Base-by-base conservation (phyloP, 2,888 invertebrate genomes). In the Pandemis corylana region DNA sequence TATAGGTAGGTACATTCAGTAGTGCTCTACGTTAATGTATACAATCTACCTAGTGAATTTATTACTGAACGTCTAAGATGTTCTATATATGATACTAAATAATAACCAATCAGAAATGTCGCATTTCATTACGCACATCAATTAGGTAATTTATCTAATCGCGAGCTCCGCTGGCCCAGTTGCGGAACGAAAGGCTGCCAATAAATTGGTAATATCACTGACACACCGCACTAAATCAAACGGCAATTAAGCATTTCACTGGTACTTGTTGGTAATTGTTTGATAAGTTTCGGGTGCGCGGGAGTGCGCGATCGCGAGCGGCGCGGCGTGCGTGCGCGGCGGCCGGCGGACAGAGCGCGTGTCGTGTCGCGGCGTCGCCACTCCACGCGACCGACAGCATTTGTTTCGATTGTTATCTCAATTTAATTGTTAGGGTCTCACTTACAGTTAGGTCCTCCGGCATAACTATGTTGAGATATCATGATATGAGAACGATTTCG, bases 201-300 rank as follows among this genome's bases (percentile, higher is more conserved):
- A 81, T 85, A 82, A 81, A 80, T 81, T 77, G 62, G 10, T 73
- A 36, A 79, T 85, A 87, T 85, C 87, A 87, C 87, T 85, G 78
- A 78, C 84, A 84, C 83, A 80, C 78, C 80, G 80, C 83, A 85
- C 82, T 85, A 79, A 78, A 80, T 81, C 76, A 78, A 79, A 66
- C 68, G 72, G 72, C 68, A 79, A 81, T 82, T 78, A 81, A 78
- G 79, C 76, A 82, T 80, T 81, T 79, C 82, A 83, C 80, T 80
- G 65, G 61, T 68, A 41, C 64, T 51, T 13, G 20, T 68, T 51
- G 9, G 20, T 49, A 69, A 65, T 69, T 42, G 68, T 61, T 67
- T 41, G 72, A 36, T 65, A 56, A 56, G 28, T 59, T 12, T 9
- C 73, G 49, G 9, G 20, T 56, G 56, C 56, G 56, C 56, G 56